phyloP scores from a whole-genome alignment of 2,888 invertebrate species.

The Oegoconia quadripuncta region DNA sequence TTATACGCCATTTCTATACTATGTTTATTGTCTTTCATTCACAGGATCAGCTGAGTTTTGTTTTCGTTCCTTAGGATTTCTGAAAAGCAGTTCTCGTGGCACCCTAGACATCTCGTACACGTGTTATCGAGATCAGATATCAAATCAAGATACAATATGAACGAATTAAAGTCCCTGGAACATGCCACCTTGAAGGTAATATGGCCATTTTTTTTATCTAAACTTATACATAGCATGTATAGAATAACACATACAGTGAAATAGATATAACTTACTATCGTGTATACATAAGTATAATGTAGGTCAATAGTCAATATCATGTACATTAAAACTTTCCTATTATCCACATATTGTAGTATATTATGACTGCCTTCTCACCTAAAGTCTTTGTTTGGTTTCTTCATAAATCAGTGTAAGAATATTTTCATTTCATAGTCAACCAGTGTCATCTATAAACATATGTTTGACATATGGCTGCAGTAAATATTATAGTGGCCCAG shows the following conservation, averaged over 20 bases:
- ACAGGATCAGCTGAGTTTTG: conserved; percentile 73
- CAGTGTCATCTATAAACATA: too few relatives aligned
- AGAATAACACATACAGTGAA: neutral
- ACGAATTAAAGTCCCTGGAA: conserved; percentile 95
- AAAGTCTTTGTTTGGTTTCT: too few relatives aligned
- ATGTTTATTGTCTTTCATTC: conserved; percentile 14
- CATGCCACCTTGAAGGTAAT: conserved; percentile 95
- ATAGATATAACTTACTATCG: neutral
- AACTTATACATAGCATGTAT: neutral
- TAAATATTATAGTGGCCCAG: too few relatives aligned
- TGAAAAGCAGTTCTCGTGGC: conserved; percentile 15
- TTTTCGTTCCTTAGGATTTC: conserved; percentile 51
- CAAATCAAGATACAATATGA: conserved; percentile 78
- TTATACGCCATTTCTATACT: neutral
- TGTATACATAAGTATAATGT: neutral
- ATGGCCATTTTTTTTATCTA: conserved; percentile 8
- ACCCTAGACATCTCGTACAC: conserved; percentile 16
- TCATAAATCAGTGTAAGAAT: too few relatives aligned
- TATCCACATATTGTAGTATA: too few relatives aligned
- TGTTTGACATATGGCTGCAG: too few relatives aligned
- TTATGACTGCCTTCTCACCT: too few relatives aligned
- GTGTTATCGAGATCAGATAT: conserved; percentile 14
- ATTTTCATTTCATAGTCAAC: too few relatives aligned
- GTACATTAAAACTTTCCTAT: too few relatives aligned
- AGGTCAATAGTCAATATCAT: too few relatives aligned